Evolutionary conservation across 2,888 invertebrate genomes (phyloP).

Genomic region (Automeris io): DNA sequence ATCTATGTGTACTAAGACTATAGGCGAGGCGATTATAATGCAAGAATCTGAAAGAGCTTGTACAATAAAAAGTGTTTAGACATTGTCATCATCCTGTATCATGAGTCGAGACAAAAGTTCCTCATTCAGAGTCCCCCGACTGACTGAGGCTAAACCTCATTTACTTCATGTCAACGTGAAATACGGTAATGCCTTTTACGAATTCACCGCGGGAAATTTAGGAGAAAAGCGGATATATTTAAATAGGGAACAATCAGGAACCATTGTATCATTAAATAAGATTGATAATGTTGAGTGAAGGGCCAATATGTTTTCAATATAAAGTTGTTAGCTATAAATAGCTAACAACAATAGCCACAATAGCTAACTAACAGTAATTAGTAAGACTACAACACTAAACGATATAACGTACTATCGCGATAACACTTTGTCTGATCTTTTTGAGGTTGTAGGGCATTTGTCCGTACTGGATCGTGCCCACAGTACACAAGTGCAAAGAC

Average conservation of each 20-base stretch:
- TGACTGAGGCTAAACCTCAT: conserved; percentile 18
- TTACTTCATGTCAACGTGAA: conserved; percentile 32
- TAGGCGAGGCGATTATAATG: conserved; percentile 2
- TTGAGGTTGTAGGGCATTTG: no score
- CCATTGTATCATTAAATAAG: conserved; percentile 33
- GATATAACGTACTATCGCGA: no score
- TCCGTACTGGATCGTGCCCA: no score
- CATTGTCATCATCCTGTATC: conserved; percentile 15
- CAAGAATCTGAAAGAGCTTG: conserved; percentile 1
- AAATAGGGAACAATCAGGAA: conserved; percentile 29
- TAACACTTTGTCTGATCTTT: no score
- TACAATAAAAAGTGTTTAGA: conserved; percentile 23
- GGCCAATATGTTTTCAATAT: no score
- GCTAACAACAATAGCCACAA: no score
- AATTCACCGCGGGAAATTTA: conserved; percentile 9
- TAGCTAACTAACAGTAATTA: no score
- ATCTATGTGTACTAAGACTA: no score
- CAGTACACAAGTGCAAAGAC: no score
- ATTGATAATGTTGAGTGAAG: conserved; percentile 21
- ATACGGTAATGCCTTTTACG: conserved; percentile 33
- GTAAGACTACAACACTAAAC: no score
- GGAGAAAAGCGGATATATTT: conserved; percentile 32
- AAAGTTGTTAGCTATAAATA: no score
- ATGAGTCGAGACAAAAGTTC: conserved; percentile 21
- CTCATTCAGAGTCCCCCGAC: conserved; percentile 21